Evolutionary conservation across 2,797 vertebrate species (phyloP), one percentile per base, ranked within the genome.

Genomic region (Calcarius lapponicus): DNA sequence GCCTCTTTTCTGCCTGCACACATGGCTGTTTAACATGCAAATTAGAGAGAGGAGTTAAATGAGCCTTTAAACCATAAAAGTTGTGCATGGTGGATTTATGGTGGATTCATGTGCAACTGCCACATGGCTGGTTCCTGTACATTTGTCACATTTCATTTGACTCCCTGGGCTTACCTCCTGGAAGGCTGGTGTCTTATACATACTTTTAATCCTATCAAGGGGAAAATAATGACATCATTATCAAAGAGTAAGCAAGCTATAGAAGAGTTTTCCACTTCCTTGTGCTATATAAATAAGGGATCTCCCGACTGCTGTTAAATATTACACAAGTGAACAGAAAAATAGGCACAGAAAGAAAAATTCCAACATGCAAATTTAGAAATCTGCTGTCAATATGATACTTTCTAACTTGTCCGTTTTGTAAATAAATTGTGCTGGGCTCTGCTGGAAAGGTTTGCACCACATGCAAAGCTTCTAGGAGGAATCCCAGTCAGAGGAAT

Each of bases 111-210:
- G 70, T 80, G 66, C 86, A 70, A 16, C 79, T 84, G 29, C 40
- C 78, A 70, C 90, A 47, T 62, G 74, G 62, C 29, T 92, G 58
- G 31, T 66, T 96, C 42, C 88, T 87, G 61, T 34, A 71, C 20
- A 32, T 94, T 93, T 92, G 86, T 80, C 91, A 95, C 75, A 40
- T 94, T 96, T 95, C 74, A 74, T 92, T 91, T 91, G 70, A 60
- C 80, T 86, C 80, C 51, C 71, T 16, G 1, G 57, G 50, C 34
- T 13, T 73, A 38, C n/a, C 60, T 91, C 81, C 56, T 90, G 60
- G 72, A 93, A 89, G 38, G 36, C 54, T 61, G 10, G 7, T 57
- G 48, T 72, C 80, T 87, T 80, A 90, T 62, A 72, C 5, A 47
- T 40, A 40, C n/a, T 86, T 88, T 62, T 74, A 72, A 72, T 76